These are phyloP conservation scores for Oncorhynchus nerka DNA, from an alignment of 2,113 vertebrate genomes.

Conservation along the genomic window DNA sequence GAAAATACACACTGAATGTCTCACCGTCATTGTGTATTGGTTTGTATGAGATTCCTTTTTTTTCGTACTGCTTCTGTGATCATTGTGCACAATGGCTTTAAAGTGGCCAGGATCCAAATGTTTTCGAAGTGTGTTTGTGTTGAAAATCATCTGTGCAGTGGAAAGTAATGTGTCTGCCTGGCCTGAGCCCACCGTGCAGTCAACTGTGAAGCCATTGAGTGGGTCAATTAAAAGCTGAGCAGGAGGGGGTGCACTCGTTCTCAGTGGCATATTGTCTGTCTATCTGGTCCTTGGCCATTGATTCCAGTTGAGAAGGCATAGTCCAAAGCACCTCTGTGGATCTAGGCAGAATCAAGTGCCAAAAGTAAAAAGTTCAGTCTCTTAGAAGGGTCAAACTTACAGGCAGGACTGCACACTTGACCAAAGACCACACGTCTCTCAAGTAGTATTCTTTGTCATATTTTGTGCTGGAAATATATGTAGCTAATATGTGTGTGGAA, in stretches of 20 bases:
- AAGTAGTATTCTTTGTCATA: not conserved
- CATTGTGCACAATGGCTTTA: not conserved
- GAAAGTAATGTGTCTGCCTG: too few relatives aligned
- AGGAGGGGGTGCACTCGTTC: not conserved
- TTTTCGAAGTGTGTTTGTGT: not conserved
- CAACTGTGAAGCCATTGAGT: not conserved
- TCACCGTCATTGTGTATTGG: not conserved
- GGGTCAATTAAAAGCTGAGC: not conserved
- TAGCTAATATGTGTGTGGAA: not conserved
- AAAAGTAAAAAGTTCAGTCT: not conserved
- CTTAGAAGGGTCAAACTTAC: not conserved
- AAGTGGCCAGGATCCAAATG: not conserved
- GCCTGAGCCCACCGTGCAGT: too few relatives aligned
- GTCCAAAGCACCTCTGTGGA: not conserved
- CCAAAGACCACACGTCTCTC: not conserved
- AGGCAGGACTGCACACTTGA: not conserved
- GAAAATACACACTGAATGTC: not conserved
- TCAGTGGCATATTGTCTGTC: not conserved
- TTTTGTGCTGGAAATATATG: not conserved
- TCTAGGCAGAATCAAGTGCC: not conserved
- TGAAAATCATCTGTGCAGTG: not conserved
- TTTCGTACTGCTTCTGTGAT: not conserved
- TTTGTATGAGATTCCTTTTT: not conserved
- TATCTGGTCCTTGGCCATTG: too few relatives aligned
- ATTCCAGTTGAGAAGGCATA: too few relatives aligned